Percentiles rank a stretch among this genome's conserved stretches.
These are phyloP conservation scores for Doris montereyensis DNA, from an alignment of 2,888 invertebrate genomes.

Conservation along the genomic window DNA sequence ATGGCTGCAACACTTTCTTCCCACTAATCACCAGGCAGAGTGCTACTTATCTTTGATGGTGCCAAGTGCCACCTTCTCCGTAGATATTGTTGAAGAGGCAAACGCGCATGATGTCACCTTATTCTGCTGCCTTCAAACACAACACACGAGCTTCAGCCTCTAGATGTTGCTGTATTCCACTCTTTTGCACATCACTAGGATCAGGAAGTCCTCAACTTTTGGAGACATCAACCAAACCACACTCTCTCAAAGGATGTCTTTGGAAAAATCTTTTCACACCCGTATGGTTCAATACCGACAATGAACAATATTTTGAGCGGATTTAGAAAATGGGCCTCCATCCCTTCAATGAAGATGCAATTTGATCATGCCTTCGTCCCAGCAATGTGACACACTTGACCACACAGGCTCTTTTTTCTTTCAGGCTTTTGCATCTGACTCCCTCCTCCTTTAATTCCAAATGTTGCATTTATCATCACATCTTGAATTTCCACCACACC, in stretches of 20 bases:
- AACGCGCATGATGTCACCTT: no score
- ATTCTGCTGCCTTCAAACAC: conserved; percentile 10
- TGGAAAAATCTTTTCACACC: neutral
- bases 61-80: no score
- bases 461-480: no score
- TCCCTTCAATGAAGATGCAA: neutral
- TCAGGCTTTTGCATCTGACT: no score
- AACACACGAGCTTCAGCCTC: conserved; percentile 1
- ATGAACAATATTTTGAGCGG: conserved; percentile 23
- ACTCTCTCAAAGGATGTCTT: no score
- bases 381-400: conserved; percentile 21
- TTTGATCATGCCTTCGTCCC: conserved; percentile 20
- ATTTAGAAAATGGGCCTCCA: neutral
- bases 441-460: no score
- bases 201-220: conserved; percentile 7
- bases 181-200: conserved; percentile 17
- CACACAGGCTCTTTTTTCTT: no score
- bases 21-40: neutral
- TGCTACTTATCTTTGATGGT: no score
- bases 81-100: no score
- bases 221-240: conserved; percentile 7
- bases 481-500: no score
- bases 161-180: conserved; percentile 6
- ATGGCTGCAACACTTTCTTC: neutral
- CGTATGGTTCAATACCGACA: neutral